Percentiles rank a stretch among this genome's conserved stretches.
Conservation (phyloP, 2,888 invertebrate species). For the Leptura quadrifasciata region DNA sequence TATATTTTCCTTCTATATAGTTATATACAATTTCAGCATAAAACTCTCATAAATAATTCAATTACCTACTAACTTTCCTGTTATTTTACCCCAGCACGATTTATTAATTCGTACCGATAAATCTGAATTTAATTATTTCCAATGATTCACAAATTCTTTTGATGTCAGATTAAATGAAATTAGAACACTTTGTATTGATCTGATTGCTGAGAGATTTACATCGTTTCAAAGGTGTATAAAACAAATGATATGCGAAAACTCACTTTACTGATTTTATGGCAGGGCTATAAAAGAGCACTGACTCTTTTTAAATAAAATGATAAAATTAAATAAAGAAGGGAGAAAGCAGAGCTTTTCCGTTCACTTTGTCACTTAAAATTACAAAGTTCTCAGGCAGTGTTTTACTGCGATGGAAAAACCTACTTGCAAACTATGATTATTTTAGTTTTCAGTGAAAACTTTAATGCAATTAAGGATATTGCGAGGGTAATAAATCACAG, state of each 20-base stretch:
- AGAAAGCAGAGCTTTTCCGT: neutral
- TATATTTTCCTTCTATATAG: neutral
- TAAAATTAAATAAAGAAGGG: constrained; percentile 17
- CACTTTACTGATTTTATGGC: constrained; percentile 33
- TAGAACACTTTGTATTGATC: constrained; percentile 14
- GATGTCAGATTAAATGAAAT: constrained; percentile 3
- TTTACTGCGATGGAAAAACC: neutral
- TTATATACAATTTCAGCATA: neutral
- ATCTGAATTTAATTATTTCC: neutral
- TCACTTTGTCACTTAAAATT: constrained; percentile 3
- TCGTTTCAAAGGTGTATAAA: constrained; percentile 22
- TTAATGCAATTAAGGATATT: constrained; percentile 8
- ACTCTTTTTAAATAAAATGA: constrained; percentile 17
- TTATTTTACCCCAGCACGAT: neutral
- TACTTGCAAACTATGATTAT: neutral
- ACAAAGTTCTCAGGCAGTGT: constrained; percentile 14
- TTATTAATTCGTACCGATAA: neutral
- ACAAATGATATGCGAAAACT: constrained; percentile 25
- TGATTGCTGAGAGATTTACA: constrained; percentile 27
- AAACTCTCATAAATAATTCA: neutral
- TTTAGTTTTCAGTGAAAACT: constrained; percentile 16
- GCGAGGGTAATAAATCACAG: constrained; percentile 14
- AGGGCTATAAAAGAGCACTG: constrained; percentile 13
- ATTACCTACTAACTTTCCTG: neutral
- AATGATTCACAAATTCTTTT: neutral